Base-by-base conservation (phyloP, 2,113 vertebrate species). In the Psettodes erumei region DNA sequence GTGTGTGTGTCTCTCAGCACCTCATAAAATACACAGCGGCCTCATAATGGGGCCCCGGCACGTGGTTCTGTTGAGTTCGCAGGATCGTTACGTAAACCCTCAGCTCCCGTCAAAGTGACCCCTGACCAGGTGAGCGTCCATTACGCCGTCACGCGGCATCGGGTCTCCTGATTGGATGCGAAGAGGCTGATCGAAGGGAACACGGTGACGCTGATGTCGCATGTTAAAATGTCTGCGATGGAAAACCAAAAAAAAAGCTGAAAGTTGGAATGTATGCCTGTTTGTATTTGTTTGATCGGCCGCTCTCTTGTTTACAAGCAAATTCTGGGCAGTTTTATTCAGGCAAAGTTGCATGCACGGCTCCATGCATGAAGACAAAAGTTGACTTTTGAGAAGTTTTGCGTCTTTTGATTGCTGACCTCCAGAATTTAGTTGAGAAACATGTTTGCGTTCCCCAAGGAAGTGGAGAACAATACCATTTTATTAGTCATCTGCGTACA, bases 11-110 rank as follows among this genome's bases (percentile, higher is more conserved):
- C 76, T 79, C 71, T 88, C 79, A 51, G 51, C 88, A 79, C 86
- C 50, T 87, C 75, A 6, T 85, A 82, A 91, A 89, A 86, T 71
- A 33, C 51, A 28, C 82, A 18, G 61, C 45, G 1, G 19, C 68
- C 16, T 28, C 2, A 54, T 76, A 83, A 86, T 67, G 63, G n/a
- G 61, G 56, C 75, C 33, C 32, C 16, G 72, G 71, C 71, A 59
- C 33, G 43, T 40, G 59, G 50, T 76, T 77, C 61, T 48, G 64
- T 61, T 73, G n/a, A 28, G 38, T 59, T 73, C 79, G 38, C 9
- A 19, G 60, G 40, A 66, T 73, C 19, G 53, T 81, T 85, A 53
- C 21, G 30, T 79, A 66, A 79, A 81, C 47, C 43, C n/a, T 79
- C 23, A 18, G 51, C 19, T 66, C 77, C 79, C 40, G 53, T 88